These are phyloP conservation scores for Imbricaverruca yamaguchii DNA, from an alignment of 2,888 invertebrate genomes.

Conservation along the genomic window DNA sequence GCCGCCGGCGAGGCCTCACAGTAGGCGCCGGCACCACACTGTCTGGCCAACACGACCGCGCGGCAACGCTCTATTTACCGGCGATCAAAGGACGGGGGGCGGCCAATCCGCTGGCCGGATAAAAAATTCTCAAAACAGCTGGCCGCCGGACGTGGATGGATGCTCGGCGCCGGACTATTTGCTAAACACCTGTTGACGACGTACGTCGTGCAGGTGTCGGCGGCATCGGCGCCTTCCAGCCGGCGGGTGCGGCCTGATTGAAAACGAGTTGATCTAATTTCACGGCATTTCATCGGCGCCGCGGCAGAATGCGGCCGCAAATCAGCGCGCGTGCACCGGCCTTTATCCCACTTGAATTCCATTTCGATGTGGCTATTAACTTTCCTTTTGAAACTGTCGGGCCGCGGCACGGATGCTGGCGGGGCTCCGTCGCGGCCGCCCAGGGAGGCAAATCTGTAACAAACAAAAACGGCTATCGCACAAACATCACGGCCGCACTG, in stretches of 20 bases:
- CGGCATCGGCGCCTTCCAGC: no score
- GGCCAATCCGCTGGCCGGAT: background rate
- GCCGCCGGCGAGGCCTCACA: background rate
- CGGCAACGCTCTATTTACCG: background rate
- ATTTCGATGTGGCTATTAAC: conserved; percentile 20
- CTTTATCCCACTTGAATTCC: conserved; percentile 15
- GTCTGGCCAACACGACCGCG: background rate
- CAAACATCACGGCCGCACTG: conserved; percentile 1
- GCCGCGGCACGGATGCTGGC: background rate
- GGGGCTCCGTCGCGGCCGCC: conserved; percentile 13
- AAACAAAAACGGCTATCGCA: conserved; percentile 21
- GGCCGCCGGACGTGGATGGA: background rate
- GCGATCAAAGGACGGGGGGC: background rate
- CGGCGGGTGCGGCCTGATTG: background rate
- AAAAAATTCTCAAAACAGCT: background rate
- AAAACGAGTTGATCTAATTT: conserved; percentile 20
- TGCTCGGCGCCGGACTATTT: background rate
- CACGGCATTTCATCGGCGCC: conserved; percentile 6
- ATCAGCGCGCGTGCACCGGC: conserved; percentile 12
- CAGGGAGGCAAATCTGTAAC: conserved; percentile 12
- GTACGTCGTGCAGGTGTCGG: no score
- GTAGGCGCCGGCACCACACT: background rate
- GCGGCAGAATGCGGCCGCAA: background rate
- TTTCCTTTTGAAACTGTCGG: conserved; percentile 14
- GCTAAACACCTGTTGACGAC: background rate